Base-by-base conservation (phyloP, 2,113 vertebrate genomes). In the Herpetotheres cachinnans region DNA sequence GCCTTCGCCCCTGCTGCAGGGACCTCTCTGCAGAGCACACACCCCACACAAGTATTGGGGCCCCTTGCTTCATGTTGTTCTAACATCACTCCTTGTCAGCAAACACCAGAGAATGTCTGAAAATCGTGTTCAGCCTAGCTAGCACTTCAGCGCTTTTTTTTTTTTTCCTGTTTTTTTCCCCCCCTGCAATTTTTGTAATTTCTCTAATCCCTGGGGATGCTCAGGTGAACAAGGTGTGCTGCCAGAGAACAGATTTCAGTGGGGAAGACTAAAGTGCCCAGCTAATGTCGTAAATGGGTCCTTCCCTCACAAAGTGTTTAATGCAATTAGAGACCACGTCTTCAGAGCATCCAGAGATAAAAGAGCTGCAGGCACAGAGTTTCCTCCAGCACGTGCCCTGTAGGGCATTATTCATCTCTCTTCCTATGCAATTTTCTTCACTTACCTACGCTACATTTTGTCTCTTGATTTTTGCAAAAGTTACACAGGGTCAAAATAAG, bases 301-400 rank as follows among this genome's bases (percentile, higher is more conserved):
- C 22, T 71, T 87, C 55, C 18, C 52, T 82, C 65, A 42, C 11
- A 30, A 86, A 34, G 5, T 11, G 13, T 38, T 81, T 42, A 20
- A 20, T 71, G 55, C 65, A 58, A 9, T 42, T 58, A 58, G n/a
- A 89, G 40, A 63, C 36, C n/a, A 73, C 34, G 36, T 58, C 40
- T 71, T 71, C 73, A 84, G 38, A 54, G 30, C 2, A 3, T 20
- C 54, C 83, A 42, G 70, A 67, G 56, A 50, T 12, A 36, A 36
- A 36, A 56, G 32, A 21, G 5, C 4, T 62, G 50, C 3, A 7
- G 84, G 47, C 1, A 1, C 30, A 1, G 2, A 66, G 20, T 46
- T 84, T 66, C 55, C 50, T 78, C 46, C 81, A 50, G 32, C 25
- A 11, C 0, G 2, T 46, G 50, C 32, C 66, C 65, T 25, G 18